A percentile compares a stretch with the other conserved stretches of the same genome.
phyloP scores from a whole-genome alignment of 1,140 invertebrate genomes.

The Drosophila virilis region DNA sequence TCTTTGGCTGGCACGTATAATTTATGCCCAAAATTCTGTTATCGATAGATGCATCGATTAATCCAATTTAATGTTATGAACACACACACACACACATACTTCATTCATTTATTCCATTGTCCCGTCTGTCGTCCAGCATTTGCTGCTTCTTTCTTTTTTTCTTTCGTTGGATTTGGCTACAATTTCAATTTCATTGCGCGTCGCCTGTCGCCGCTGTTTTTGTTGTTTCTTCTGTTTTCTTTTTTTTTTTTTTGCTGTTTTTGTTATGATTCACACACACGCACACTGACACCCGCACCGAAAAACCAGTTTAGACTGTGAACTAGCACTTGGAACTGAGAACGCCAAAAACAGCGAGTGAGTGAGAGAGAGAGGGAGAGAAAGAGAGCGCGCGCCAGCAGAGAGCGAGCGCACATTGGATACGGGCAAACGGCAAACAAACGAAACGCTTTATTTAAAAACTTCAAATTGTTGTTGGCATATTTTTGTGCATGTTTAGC shows the following conservation, averaged over 20 bases:
- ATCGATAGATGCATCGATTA: constrained; percentile 13
- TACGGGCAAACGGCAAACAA: constrained; percentile 47
- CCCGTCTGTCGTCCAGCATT: constrained; percentile 28
- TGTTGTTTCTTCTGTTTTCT: constrained; percentile 32
- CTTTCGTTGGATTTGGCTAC: constrained; percentile 45
- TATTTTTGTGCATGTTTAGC: constrained; percentile 50
- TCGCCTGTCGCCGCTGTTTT: constrained; percentile 36
- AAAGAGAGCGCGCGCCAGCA: background rate
- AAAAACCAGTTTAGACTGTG: constrained; percentile 48
- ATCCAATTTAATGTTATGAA: constrained; percentile 1
- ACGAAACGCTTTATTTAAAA: constrained; percentile 62
- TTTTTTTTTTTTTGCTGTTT: constrained; percentile 37
- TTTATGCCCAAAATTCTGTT: background rate
- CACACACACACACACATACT: constrained; percentile 7
- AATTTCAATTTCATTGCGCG: constrained; percentile 77
- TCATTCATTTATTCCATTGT: constrained; percentile 55
- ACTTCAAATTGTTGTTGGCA: constrained; percentile 59
- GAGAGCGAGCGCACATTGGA: constrained; percentile 10
- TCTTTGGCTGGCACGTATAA: background rate
- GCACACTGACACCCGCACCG: constrained; percentile 57
- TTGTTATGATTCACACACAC: constrained; percentile 76
- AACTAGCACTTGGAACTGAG: constrained; percentile 20
- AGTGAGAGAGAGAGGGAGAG: constrained; percentile 4
- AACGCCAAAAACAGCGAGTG: constrained; percentile 13
- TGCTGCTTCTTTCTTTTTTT: background rate